These are phyloP conservation scores for Heliangelus exortis DNA, from an alignment of 2,797 vertebrate species.

Conservation along the genomic window DNA sequence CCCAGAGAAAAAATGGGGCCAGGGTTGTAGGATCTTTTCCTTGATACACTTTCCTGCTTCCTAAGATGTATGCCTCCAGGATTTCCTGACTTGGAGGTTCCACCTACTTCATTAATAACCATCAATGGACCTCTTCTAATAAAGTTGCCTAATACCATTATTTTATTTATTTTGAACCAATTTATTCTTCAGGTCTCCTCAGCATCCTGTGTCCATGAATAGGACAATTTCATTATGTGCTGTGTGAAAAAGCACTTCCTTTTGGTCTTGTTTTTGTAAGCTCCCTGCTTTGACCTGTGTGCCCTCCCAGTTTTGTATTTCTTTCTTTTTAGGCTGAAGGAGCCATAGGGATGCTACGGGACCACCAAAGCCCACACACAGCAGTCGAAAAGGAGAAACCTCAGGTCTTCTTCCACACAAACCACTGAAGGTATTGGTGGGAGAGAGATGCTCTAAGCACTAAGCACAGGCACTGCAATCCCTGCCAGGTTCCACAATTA, in stretches of 20 bases:
- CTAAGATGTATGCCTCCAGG: background rate
- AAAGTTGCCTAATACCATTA: slow-evolving; percentile 38
- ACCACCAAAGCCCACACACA: background rate
- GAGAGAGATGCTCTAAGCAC: background rate
- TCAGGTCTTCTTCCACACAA: background rate
- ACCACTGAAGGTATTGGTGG: background rate
- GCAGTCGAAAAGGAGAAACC: background rate
- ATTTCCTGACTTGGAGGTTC: background rate
- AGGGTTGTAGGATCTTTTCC: background rate
- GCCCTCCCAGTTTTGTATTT: background rate
- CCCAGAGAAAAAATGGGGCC: background rate
- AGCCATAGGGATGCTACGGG: background rate
- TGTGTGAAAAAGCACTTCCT: slow-evolving; percentile 38
- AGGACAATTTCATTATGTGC: slow-evolving; percentile 18
- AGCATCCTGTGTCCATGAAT: background rate
- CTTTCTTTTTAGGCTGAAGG: background rate
- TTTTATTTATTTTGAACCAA: slow-evolving; percentile 30
- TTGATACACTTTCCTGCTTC: background rate
- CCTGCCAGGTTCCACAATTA: background rate
- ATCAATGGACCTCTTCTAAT: slow-evolving; percentile 9
- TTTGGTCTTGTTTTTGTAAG: background rate
- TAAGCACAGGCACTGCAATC: background rate
- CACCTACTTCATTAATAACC: slow-evolving; percentile 13
- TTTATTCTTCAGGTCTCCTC: slow-evolving; percentile 32
- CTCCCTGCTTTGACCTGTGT: background rate